Evolutionary conservation across 2,113 vertebrate genomes (phyloP).

Genomic region (Ochotona princeps): DNA sequence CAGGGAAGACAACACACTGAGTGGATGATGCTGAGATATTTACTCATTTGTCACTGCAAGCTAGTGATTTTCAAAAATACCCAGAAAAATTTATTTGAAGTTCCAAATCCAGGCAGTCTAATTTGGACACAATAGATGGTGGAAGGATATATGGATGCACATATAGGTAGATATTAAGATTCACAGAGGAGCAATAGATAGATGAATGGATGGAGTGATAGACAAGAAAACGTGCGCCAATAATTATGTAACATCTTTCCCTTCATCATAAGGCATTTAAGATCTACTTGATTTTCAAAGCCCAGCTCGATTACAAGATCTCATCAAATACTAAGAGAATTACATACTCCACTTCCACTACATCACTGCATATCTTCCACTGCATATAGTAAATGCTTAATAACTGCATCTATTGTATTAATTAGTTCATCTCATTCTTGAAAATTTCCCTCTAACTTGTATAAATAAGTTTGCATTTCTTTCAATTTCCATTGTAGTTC

Average conservation of each 20-base stretch:
- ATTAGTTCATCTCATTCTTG: neutral
- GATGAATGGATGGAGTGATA: neutral
- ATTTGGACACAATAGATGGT: neutral
- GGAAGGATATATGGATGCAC: too few species aligned
- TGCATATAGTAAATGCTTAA: neutral
- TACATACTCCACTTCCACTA: neutral
- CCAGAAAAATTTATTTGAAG: constrained; percentile 15
- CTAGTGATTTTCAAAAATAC: neutral
- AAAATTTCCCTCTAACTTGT: neutral
- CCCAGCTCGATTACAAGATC: neutral
- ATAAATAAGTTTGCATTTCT: neutral
- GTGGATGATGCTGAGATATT: neutral
- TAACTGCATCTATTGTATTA: neutral
- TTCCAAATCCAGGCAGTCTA: neutral
- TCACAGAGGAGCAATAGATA: neutral
- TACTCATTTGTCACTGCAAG: neutral
- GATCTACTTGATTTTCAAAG: neutral
- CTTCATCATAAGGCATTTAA: neutral
- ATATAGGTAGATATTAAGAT: neutral
- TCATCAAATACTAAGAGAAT: neutral
- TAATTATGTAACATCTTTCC: neutral
- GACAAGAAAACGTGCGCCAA: neutral
- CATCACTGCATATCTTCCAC: neutral
- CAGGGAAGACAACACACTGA: neutral
- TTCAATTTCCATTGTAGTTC: neutral